Evolutionary conservation across 2,888 invertebrate genomes (phyloP).

Genomic region (Lycophotia porphyrea): DNA sequence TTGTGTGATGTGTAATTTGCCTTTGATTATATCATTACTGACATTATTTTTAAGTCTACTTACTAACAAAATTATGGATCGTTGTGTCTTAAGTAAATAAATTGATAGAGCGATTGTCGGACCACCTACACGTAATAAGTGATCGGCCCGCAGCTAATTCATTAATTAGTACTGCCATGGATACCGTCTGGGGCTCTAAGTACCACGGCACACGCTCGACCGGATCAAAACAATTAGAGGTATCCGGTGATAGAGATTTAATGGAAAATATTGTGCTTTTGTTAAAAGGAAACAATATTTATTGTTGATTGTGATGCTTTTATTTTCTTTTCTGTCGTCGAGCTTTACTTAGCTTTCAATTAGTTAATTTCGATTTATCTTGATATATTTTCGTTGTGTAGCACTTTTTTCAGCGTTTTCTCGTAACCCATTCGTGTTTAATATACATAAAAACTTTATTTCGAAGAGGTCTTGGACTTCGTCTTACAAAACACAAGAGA

Average conservation of each 20-base stretch:
- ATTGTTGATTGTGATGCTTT: background rate
- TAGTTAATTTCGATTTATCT: background rate
- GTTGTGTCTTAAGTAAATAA: too few relatives aligned
- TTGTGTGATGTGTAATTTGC: too few relatives aligned
- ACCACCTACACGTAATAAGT: background rate
- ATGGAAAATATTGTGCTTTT: background rate
- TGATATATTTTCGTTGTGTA: background rate
- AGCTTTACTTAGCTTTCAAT: background rate
- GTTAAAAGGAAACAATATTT: background rate
- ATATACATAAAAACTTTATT: background rate
- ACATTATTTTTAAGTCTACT: too few relatives aligned
- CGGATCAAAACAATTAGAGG: background rate
- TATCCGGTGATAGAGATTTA: background rate
- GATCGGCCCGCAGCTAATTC: background rate
- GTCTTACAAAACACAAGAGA: background rate
- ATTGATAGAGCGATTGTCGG: background rate
- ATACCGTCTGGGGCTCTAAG: background rate
- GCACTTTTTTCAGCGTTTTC: background rate
- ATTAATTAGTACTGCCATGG: conserved; percentile 6
- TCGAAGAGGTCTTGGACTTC: background rate
- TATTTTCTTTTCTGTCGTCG: background rate
- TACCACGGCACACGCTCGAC: background rate
- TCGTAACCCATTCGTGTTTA: background rate
- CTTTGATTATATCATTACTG: too few relatives aligned
- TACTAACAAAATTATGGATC: too few relatives aligned